Percentiles rank a stretch among this genome's conserved stretches.
Conservation (phyloP, 2,888 invertebrate species). For the Agrochola lychnidis region DNA sequence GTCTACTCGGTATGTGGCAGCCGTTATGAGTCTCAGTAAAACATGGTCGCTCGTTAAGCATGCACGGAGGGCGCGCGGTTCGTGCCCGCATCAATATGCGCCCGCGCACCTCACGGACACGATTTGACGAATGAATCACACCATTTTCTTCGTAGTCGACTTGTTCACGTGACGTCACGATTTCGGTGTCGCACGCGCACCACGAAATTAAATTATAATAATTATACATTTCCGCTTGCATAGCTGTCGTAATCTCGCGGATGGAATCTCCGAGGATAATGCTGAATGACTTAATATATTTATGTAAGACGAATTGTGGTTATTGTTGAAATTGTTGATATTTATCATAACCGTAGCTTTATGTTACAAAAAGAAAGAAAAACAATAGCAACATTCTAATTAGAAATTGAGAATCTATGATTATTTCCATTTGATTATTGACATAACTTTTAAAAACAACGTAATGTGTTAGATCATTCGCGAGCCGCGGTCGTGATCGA, state of each 20-base stretch:
- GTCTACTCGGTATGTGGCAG: conserved; percentile 71
- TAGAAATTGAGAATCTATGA: conserved; percentile 22
- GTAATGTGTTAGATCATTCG: conserved; percentile 57
- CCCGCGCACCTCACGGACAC: conserved; percentile 85
- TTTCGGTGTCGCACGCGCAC: conserved; percentile 85
- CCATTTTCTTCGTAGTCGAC: conserved; percentile 77
- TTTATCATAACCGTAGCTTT: not conserved
- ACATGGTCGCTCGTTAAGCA: conserved; percentile 80
- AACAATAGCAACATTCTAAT: conserved; percentile 4
- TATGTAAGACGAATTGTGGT: conserved; percentile 38
- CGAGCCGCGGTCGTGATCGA: conserved; percentile 63
- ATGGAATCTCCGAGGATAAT: conserved; percentile 45
- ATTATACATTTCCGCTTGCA: conserved; percentile 82
- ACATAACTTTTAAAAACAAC: conserved; percentile 35
- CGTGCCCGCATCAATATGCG: conserved; percentile 86
- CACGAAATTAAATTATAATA: conserved; percentile 84
- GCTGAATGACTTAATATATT: conserved; percentile 31
- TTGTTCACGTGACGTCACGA: conserved; percentile 88
- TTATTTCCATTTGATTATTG: conserved; percentile 18
- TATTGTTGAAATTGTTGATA: conserved; percentile 14
- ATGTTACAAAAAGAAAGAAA: not conserved
- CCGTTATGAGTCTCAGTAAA: conserved; percentile 78
- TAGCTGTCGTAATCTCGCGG: conserved; percentile 69
- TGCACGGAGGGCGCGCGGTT: conserved; percentile 78
- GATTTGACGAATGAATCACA: conserved; percentile 88